Evolutionary conservation across 2,888 invertebrate genomes (phyloP), one percentile per base, ranked within the genome.

Genomic region (Furcula furcula): DNA sequence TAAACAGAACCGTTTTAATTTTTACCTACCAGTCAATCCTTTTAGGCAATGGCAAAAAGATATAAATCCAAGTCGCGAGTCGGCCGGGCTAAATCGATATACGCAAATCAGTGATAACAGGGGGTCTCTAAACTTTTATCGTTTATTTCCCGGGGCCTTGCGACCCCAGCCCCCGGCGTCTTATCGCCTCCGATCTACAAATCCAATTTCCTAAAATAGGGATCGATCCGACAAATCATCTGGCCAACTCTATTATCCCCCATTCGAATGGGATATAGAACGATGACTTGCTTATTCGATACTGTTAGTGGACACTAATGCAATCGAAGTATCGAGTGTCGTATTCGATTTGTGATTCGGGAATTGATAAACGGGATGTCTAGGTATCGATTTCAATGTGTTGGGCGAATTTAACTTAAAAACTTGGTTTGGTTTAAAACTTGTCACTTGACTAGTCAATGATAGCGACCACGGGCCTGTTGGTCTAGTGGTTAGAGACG

Each of bases 151-250:
- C 61, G 44, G 26, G 13, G 26, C 16, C 27, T 12, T 7, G 23
- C 28, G 37, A 42, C 53, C 52, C 49, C 46, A 48, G 51, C 58
- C 55, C 62, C 59, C 55, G 54, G 49, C 60, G 55, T 43, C 72
- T 76, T 83, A 81, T 89, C 88, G 79, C 66, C 66, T 71, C 61
- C 80, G 80, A 89, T 89, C 89, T 87, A 87, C 88, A 89, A 87
- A 89, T 89, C 89, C 89, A 89, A 89, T 89, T 88, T 89, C 88
- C 88, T 77, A 83, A 88, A 89, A 87, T 88, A 88, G 89, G 84
- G 80, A 83, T 85, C 82, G 85, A 89, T 89, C 82, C 85, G 84
- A 88, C 89, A 89, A 89, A 89, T 89, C 89, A 89, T 89, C 82
- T 81, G 80, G 76, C 71, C 74, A 70, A 81, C 78, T 84, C 80